Conservation (phyloP, 2,113 vertebrate genomes). For the Lagenorhynchus albirostris region DNA sequence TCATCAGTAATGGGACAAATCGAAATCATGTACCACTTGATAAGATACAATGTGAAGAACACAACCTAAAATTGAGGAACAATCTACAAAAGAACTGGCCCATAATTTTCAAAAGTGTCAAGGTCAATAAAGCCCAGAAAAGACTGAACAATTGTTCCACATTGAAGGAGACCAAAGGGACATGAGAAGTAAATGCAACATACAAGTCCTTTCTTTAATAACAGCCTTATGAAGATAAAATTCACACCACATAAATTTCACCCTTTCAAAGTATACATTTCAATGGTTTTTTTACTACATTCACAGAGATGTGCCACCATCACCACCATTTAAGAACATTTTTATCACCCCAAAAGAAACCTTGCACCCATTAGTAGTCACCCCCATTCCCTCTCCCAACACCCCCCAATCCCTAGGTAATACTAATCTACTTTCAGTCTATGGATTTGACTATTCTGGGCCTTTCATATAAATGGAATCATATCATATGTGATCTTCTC, state of each 20-base stretch:
- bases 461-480: neutral
- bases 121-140: neutral
- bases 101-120: neutral
- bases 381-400: neutral
- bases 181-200: neutral
- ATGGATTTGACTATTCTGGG: neutral
- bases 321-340: neutral
- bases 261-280: neutral
- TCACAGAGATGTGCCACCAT: neutral
- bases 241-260: neutral
- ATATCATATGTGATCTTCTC: neutral
- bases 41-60: neutral
- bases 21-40: neutral
- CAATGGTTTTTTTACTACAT: neutral
- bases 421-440: neutral
- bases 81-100: neutral
- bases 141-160: neutral
- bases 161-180: neutral
- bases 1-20: neutral
- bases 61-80: neutral
- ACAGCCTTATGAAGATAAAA: neutral
- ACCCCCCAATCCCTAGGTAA: neutral
- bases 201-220: neutral
- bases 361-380: neutral
- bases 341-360: neutral